These are phyloP conservation scores for Drosophila bocki DNA, from an alignment of 1,140 invertebrate species.

Conservation along the genomic window DNA sequence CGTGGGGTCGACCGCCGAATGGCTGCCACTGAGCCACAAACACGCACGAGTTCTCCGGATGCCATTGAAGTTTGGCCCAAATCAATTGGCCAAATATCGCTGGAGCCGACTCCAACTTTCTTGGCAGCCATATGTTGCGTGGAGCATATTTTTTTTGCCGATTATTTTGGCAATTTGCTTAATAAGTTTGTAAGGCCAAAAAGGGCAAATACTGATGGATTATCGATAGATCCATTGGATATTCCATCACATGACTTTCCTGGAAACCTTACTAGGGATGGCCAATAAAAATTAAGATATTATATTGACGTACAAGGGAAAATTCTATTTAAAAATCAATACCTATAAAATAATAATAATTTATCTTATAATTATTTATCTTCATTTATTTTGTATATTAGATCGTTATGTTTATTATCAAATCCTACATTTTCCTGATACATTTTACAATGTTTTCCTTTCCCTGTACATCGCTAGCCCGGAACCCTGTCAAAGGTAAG, in stretches of 20 bases:
- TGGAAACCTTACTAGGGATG: conserved; percentile 3
- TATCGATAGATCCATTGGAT: conserved; percentile 1
- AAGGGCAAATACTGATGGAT: conserved; percentile 11
- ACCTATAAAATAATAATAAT: too few species aligned
- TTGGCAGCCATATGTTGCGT: conserved; percentile 21
- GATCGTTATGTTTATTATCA: neutral
- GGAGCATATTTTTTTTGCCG: conserved; percentile 21
- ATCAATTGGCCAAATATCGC: conserved; percentile 71
- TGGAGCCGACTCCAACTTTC: conserved; percentile 41
- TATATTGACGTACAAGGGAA: accelerated
- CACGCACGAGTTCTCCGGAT: conserved; percentile 56
- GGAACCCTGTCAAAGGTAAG: conserved; percentile 4
- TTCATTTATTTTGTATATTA: neutral
- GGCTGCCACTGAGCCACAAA: conserved; percentile 62
- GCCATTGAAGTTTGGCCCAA: conserved; percentile 49
- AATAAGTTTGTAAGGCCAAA: conserved; percentile 28
- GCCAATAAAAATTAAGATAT: neutral
- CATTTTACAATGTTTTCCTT: neutral
- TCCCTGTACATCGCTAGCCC: neutral
- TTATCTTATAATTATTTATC: too few species aligned
- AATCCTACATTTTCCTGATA: neutral
- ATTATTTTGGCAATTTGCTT: conserved; percentile 49
- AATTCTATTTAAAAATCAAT: too few species aligned
- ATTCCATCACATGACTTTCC: neutral
- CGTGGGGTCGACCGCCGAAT: conserved; percentile 38